Percentiles rank a stretch among this genome's conserved stretches.
These are phyloP conservation scores for Thamnophis sirtalis DNA, from an alignment of 2,113 vertebrate species.

Conservation along the genomic window DNA sequence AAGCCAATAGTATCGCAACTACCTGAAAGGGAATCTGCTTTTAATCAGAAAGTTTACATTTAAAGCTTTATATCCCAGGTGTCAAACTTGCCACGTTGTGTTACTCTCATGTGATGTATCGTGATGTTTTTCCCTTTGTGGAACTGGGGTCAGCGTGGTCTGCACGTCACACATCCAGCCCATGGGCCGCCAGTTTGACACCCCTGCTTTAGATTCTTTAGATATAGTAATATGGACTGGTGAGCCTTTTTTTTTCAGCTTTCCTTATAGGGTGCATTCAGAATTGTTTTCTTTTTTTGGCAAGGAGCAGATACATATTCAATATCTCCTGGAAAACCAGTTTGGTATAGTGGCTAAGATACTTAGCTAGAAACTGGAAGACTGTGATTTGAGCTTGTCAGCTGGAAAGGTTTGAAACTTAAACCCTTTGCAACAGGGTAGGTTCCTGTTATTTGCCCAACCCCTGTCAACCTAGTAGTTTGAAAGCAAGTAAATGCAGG, in stretches of 20 bases:
- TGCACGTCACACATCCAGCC: too few species aligned
- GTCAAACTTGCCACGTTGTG: too few species aligned
- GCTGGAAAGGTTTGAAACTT: not conserved
- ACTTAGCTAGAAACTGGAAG: not conserved
- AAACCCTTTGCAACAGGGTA: not conserved
- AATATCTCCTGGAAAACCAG: not conserved
- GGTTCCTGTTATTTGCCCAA: not conserved
- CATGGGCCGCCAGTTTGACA: too few species aligned
- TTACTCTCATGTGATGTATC: too few species aligned
- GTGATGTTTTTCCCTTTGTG: too few species aligned
- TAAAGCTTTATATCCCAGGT: not conserved
- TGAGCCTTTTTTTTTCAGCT: not conserved
- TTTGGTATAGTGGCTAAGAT: not conserved
- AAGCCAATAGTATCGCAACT: not conserved
- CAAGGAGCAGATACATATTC: not conserved
- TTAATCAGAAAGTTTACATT: not conserved
- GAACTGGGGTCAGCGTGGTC: too few species aligned
- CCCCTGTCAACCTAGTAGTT: not conserved
- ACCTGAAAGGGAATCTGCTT: slow-evolving; percentile 27
- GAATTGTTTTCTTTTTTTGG: not conserved
- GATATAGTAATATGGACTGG: not conserved
- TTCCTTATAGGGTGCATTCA: not conserved
- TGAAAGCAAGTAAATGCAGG: not conserved
- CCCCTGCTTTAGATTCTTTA: too few species aligned
- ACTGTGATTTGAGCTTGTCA: not conserved